phyloP scores from a whole-genome alignment of 2,888 invertebrate species.

The Oscheius sp. region DNA sequence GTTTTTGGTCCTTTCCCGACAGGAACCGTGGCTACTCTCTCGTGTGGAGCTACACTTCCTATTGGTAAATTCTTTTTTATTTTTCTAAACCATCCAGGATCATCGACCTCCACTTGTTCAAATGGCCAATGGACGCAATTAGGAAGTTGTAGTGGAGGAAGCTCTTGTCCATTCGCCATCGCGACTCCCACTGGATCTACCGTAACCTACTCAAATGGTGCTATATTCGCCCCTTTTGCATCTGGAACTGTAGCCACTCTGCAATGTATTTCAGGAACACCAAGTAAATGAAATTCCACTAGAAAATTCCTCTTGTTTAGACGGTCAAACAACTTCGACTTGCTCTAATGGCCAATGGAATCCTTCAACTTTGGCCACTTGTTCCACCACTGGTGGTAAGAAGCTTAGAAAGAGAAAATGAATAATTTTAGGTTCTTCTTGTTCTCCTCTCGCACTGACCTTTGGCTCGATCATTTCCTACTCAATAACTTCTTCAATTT shows the following conservation, averaged over 20 bases:
- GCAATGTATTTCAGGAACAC: constrained; percentile 46
- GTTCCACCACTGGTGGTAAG: neutral
- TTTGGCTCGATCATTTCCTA: neutral
- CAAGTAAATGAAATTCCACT: too few species aligned
- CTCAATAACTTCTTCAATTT: neutral
- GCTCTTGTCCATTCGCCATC: too few species aligned
- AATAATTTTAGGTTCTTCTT: neutral
- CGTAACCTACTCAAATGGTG: constrained; percentile 27
- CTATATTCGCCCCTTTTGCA: constrained; percentile 26
- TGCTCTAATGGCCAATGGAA: constrained; percentile 37
- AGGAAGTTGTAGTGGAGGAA: constrained; percentile 33
- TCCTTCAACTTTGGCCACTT: neutral
- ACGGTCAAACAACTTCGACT: constrained; percentile 16
- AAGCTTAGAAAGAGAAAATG: neutral
- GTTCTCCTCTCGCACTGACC: neutral
- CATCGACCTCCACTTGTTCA: neutral
- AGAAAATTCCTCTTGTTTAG: neutral
- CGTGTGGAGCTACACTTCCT: constrained; percentile 50
- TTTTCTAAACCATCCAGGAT: too few species aligned
- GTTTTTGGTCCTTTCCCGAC: constrained; percentile 28
- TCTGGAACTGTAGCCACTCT: constrained; percentile 47
- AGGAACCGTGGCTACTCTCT: constrained; percentile 47
- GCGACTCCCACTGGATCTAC: too few species aligned
- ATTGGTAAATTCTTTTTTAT: too few species aligned
- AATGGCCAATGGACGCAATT: constrained; percentile 44